Evolutionary conservation across 2,888 invertebrate genomes (phyloP), one percentile per base, ranked within the genome.

Genomic region (Troilus luridus): DNA sequence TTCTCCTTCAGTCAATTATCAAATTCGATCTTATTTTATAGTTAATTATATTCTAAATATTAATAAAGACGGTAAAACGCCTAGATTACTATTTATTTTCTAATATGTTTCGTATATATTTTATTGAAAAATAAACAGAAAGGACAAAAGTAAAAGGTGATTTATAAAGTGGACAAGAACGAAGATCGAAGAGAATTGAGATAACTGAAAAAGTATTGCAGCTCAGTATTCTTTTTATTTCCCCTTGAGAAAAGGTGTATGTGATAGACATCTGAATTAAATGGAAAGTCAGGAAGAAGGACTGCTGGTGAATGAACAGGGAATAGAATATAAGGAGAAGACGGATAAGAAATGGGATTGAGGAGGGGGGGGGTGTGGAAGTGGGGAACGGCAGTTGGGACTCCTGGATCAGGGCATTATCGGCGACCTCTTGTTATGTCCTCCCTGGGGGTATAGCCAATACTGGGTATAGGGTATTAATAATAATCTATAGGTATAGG

Each of bases 181-280:
- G 0, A 72, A 7, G 41, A 27, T 77, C 1, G 2, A 41, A 41
- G 19, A 17, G 27, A 19, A 12, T 77, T 19, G 7, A 14, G 27
- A 77, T 77, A 41, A 77, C 27, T 0, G 41, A 12, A 77, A 67
- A 67, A 77, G 17, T 77, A 77, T 77, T 1, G 7, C 8, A 41
- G 7, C 27, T 77, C 10, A 77, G 24, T 24, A 24, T 67, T n/a
- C 10, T 64, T n/a, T n/a, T n/a, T n/a, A n/a, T 64, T 60, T 67
- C 14, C 17, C 9, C 17, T 77, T 19, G 10, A 77, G 8, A 77
- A 77, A 77, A 41, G 72, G 10, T 41, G 41, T 0, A 77, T 17
- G 72, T 41, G 72, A 77, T 77, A 77, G 72, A 77, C 72, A 77
- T 77, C 72, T 77, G 72, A 77, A 77, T 77, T 77, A 41, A 12